Evolutionary conservation across 2,888 invertebrate species (phyloP).

Genomic region (Synanthedon andrenaeformis): DNA sequence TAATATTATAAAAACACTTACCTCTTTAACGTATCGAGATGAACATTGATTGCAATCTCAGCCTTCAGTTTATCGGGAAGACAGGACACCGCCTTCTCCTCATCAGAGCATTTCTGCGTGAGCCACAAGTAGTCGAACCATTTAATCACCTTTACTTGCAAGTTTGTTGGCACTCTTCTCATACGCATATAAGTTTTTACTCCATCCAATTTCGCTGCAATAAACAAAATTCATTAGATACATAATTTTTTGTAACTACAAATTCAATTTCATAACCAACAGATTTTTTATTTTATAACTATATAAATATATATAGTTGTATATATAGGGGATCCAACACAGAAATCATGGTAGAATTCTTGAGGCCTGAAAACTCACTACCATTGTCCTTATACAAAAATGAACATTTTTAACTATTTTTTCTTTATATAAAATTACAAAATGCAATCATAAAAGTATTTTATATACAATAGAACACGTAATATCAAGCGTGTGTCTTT

Average conservation of each 20-base stretch:
- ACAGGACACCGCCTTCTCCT: slow-evolving; percentile 95
- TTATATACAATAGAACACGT: too few species aligned
- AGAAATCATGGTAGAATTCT: too few species aligned
- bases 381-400: too few species aligned
- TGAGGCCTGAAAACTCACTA: too few species aligned
- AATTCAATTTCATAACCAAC: too few species aligned
- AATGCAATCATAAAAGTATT: too few species aligned
- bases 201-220: slow-evolving; percentile 96
- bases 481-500: too few species aligned
- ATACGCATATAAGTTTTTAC: slow-evolving; percentile 99
- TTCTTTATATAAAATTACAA: too few species aligned
- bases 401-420: too few species aligned
- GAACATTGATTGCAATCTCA: slow-evolving; percentile 99
- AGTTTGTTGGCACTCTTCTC: slow-evolving; percentile 92
- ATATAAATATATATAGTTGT: too few species aligned
- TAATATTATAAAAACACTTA: slow-evolving; percentile 10
- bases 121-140: slow-evolving; percentile 99
- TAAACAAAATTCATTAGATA: slow-evolving; percentile 14
- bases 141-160: slow-evolving; percentile 96
- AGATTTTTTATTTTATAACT: too few species aligned
- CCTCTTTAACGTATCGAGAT: slow-evolving; percentile 94
- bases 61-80: slow-evolving; percentile 98
- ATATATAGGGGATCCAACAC: too few species aligned
- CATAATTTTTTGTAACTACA: not conserved
- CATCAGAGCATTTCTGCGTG: slow-evolving; percentile 98